Evolutionary conservation across 2,113 vertebrate genomes (phyloP), one percentile per base, ranked within the genome.

Genomic region (Albula glossodonta): DNA sequence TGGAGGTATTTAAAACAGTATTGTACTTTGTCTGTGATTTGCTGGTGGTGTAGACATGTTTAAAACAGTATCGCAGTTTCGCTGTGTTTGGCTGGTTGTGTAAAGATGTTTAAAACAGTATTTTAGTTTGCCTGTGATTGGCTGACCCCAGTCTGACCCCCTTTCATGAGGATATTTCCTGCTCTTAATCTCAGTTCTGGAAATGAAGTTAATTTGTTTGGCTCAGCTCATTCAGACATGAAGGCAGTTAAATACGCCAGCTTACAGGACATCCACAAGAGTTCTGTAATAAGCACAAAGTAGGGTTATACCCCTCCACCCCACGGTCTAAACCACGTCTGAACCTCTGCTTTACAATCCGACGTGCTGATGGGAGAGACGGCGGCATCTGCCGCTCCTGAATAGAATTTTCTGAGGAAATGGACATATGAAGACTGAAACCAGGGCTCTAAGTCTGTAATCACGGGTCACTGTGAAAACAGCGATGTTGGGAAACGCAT

Each of bases 161-260:
- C 80, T 81, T 81, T 51, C 50, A n/a, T 19, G 31, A 81, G 78
- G 15, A 48, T 25, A 52, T 51, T 80, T 81, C 80, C 80, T 81
- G 22, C 50, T 52, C 50, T 22, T 52, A 11, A 81, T 25, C 22
- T 22, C 2, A 52, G 49, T 22, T 51, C 51, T 81, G 51, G 17
- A 51, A 25, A 81, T 51, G 50, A 15, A n/a, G 50, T 12, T 13
- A 25, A 81, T 52, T 81, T 22, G 53, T 52, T 52, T 12, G 50
- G 9, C n/a, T 52, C 41, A 51, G 19, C 51, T 52, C 22, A n/a
- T 81, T 25, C 2, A 52, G 50, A 53, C 13, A 17, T 81, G 80
- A 53, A 81, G 50, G 50, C 51, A 52, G 51, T 52, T 51, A 81
- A 52, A 51, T 52, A 19, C 49, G 19, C 6, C 17, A 22, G 60